phyloP scores from a whole-genome alignment of 2,797 vertebrate species.

The Molossus molossus region DNA sequence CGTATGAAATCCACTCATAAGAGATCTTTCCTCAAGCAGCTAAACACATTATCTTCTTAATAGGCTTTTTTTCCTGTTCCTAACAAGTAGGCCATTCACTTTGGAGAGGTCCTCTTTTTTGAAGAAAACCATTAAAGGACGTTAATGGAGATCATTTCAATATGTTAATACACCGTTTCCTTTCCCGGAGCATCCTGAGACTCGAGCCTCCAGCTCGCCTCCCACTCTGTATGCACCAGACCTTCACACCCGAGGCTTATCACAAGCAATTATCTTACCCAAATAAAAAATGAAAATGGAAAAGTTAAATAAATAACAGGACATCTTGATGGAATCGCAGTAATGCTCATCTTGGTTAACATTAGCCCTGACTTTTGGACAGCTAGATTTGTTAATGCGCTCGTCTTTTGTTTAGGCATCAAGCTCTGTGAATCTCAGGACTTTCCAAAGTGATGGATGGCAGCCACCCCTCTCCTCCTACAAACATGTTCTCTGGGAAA shows the following conservation, averaged over 20 bases:
- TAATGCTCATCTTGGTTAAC: slow-evolving; percentile 87
- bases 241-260: slow-evolving; percentile 89
- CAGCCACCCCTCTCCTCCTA: slow-evolving; percentile 79
- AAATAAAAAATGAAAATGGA: slow-evolving; percentile 92
- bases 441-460: slow-evolving; percentile 84
- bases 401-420: slow-evolving; percentile 87
- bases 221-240: slow-evolving; percentile 85
- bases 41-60: slow-evolving; percentile 84
- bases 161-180: slow-evolving; percentile 89
- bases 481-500: slow-evolving; percentile 78
- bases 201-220: slow-evolving; percentile 78
- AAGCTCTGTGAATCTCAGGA: slow-evolving; percentile 83
- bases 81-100: slow-evolving; percentile 70
- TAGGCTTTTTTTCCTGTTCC: slow-evolving; percentile 63
- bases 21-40: slow-evolving; percentile 80
- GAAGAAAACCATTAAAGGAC: slow-evolving; percentile 86
- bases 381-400: slow-evolving; percentile 85
- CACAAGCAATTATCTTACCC: slow-evolving; percentile 92
- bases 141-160: slow-evolving; percentile 90
- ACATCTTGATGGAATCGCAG: slow-evolving; percentile 90
- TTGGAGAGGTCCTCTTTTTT: slow-evolving; percentile 87
- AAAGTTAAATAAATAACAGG: slow-evolving; percentile 92
- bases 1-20: slow-evolving; percentile 80
- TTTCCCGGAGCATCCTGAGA: slow-evolving; percentile 80
- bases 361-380: slow-evolving; percentile 87